Evolutionary conservation across 2,888 invertebrate species (phyloP), one percentile per base, ranked within the genome.

Genomic region (Stegophylla sp.): DNA sequence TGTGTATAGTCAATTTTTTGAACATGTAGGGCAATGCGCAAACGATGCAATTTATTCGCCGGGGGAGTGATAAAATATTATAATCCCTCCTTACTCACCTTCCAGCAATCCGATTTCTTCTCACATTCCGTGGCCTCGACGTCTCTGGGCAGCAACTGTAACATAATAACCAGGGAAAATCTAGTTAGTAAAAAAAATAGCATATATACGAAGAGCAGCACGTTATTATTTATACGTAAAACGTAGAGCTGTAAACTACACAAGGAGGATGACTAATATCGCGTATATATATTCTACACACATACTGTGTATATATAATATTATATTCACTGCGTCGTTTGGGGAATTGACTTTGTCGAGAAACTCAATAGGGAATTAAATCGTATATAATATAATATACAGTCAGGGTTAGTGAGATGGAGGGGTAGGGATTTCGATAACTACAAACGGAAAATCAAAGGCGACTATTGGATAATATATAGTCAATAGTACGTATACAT

Each of bases 101-200:
- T 79, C 71, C 71, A 79, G 26, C 79, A 79, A n/a, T 79, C 79
- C 4, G 79, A 69, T 61, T 69, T 79, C 12, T 79, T 79, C 23
- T 69, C 79, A 26, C 79, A 79, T 69, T 79, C 79, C 23, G 71
- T 79, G 28, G 71, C 28, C 63, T 79, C 79, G 4, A 61, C 41
- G n/a, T 79, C 71, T 48, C 69, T 79, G 23, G 79, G 79, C 48
- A 79, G 20, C 34, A 79, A 61, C 79, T 79, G 71, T 20, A 59
- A 77, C 67, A 77, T 4, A 48, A 69, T 61, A 12, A 17, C 51
- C 17, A n/a, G n/a, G n/a, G 3, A 69, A 67, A 34, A 69, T 28
- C 53, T 26, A 51, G n/a, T 45, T 59, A 69, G 61, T 71, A 71
- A 61, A 61, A 71, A 79, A 51, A 26, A 59, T 56, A 56, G 9